Evolutionary conservation across 2,888 invertebrate species (phyloP).

Genomic region (Callosobruchus maculatus): DNA sequence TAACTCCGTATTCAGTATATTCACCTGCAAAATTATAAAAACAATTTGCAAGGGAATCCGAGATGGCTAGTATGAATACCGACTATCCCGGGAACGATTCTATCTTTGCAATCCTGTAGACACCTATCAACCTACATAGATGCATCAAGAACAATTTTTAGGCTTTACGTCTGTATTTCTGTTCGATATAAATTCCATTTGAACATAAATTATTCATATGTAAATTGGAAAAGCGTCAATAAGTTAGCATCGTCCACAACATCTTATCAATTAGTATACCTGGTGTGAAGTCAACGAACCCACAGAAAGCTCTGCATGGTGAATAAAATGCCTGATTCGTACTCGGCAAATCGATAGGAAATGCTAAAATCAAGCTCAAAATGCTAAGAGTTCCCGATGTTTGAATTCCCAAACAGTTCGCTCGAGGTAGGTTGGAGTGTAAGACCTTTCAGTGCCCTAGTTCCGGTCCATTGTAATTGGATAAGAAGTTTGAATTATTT

Average conservation of each 20-base stretch:
- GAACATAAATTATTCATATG: no score
- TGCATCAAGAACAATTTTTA: no score
- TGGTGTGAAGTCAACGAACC: not conserved
- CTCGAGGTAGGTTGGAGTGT: not conserved
- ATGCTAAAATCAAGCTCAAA: not conserved
- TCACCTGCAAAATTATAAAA: no score
- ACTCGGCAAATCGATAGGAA: not conserved
- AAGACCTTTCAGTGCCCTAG: not conserved
- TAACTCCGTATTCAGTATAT: no score
- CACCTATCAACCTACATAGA: no score
- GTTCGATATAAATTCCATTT: no score
- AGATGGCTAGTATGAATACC: no score
- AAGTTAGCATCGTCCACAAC: not conserved
- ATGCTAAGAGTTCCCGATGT: not conserved
- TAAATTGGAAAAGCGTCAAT: no score
- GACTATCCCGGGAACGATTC: no score
- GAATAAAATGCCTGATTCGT: not conserved
- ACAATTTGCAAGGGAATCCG: no score
- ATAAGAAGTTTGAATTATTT: not conserved
- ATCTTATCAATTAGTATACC: not conserved
- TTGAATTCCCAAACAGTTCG: not conserved
- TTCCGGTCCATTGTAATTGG: not conserved
- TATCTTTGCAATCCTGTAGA: no score
- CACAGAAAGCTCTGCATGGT: not conserved
- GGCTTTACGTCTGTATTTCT: no score